Evolutionary conservation across 1,140 invertebrate genomes (phyloP), one percentile per base, ranked within the genome.

Genomic region (Hycleus cichorii): DNA sequence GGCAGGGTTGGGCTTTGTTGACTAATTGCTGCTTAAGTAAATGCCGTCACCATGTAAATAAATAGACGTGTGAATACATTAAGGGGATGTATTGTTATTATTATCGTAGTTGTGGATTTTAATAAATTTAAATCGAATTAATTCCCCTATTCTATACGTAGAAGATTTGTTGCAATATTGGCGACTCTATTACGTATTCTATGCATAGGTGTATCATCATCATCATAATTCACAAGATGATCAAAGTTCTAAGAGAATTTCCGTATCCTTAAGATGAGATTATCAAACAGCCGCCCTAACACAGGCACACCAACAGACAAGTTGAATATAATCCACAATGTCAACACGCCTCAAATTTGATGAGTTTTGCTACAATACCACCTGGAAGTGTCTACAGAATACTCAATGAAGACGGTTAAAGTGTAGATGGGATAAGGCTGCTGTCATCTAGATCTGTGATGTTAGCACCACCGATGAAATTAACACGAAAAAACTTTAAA

Each of bases 281-380:
- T 72, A 72, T 71, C 69, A 32, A 32, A 32, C 27, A 70, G 63
- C 61, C 40, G 52, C 62, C 7, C 4, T 5, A 4, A 32, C 32
- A 32, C 58, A 60, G 59, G 7, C 32, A 32, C 32, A 32, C 32
- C 0, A 4, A 32, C 58, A 60, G 59, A 67, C 64, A 69, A 67
- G 68, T 66, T 67, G 62, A 64, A 64, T 67, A 69, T 72, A 72
- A 72, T 73, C 71, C 69, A 67, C 63, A 73, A 71, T 72, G 71
- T 73, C 71, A 71, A 72, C 70, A 71, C 69, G 67, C 64, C 63
- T 68, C 67, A 73, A 69, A 72, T 73, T 73, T 73, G 71, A 73
- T 72, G 71, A 72, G 71, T 73, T 71, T 72, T 68, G 68, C 64
- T 70, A 68, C 67, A 71, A 71, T 69, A 69, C 66, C 63, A 56